Conservation (phyloP, 2,888 invertebrate genomes). For the Ceratothoa steindachneri region DNA sequence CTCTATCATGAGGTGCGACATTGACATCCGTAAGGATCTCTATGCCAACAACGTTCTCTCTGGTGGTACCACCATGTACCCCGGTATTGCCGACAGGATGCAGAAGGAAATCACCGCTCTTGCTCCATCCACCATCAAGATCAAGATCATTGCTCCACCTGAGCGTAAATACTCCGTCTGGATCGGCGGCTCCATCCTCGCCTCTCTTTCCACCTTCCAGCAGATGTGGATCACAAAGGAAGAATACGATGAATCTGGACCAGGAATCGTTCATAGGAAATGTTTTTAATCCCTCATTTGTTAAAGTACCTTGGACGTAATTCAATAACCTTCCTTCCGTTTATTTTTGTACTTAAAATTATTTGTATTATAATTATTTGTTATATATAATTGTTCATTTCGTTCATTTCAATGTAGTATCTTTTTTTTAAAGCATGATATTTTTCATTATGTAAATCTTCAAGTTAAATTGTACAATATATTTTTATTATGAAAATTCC, state of each 20-base stretch:
- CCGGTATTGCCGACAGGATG: conserved; percentile 84
- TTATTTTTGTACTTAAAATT: not conserved
- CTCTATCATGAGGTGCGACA: conserved; percentile 54
- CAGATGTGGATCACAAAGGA: conserved; percentile 48
- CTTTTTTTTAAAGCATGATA: no score
- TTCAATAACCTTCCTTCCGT: not conserved
- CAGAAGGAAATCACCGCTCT: conserved; percentile 85
- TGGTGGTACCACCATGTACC: conserved; percentile 92
- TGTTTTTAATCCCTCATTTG: conserved; percentile 44
- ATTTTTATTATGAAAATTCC: no score
- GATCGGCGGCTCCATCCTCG: conserved; percentile 83
- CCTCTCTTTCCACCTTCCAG: conserved; percentile 49
- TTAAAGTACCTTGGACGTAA: not conserved
- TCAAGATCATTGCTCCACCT: conserved; percentile 89
- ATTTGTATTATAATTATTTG: not conserved
- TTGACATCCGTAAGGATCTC: conserved; percentile 51
- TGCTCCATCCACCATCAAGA: conserved; percentile 69
- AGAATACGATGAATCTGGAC: conserved; percentile 49
- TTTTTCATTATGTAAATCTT: no score
- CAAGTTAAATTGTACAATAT: no score
- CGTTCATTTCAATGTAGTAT: no score
- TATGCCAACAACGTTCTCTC: conserved; percentile 60
- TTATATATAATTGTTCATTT: not conserved
- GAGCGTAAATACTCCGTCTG: conserved; percentile 87
- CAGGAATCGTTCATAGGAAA: conserved; percentile 49